phyloP scores from a whole-genome alignment of 2,888 invertebrate species.

The Bedellia somnulentella region DNA sequence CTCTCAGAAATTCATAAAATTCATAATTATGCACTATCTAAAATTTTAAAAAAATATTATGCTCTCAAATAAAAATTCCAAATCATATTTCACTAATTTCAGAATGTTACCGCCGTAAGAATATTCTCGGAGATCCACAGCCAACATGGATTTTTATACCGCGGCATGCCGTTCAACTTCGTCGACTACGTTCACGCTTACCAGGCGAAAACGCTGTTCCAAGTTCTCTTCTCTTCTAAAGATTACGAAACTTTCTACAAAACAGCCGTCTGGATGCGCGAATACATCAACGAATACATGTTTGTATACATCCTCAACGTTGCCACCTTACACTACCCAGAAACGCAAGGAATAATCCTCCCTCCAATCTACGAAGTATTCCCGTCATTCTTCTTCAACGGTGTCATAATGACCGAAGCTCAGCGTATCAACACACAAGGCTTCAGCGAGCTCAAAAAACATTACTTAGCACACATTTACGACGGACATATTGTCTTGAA shows the following conservation, averaged over 20 bases:
- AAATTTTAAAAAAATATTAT: too few relatives aligned
- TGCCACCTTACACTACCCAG: conserved; percentile 64
- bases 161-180: conserved; percentile 61
- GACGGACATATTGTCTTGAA: conserved; percentile 57
- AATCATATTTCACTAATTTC: conserved; percentile 13
- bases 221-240: conserved; percentile 69
- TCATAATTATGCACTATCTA: too few relatives aligned
- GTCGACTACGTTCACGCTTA: conserved; percentile 58
- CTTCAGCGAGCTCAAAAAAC: conserved; percentile 22
- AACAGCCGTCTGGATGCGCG: conserved; percentile 69
- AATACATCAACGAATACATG: conserved; percentile 69
- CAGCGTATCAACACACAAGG: conserved; percentile 58
- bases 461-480: conserved; percentile 30
- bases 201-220: conserved; percentile 66
- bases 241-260: conserved; percentile 71
- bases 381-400: conserved; percentile 71
- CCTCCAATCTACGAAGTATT: conserved; percentile 74
- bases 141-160: conserved; percentile 56
- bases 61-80: too few relatives aligned
- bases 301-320: conserved; percentile 67
- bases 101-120: conserved; percentile 57
- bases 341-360: conserved; percentile 65
- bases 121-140: conserved; percentile 57
- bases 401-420: conserved; percentile 67
- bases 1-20: too few relatives aligned